phyloP scores from a whole-genome alignment of 1,140 invertebrate genomes.

The Lasioglossum baleicum region DNA sequence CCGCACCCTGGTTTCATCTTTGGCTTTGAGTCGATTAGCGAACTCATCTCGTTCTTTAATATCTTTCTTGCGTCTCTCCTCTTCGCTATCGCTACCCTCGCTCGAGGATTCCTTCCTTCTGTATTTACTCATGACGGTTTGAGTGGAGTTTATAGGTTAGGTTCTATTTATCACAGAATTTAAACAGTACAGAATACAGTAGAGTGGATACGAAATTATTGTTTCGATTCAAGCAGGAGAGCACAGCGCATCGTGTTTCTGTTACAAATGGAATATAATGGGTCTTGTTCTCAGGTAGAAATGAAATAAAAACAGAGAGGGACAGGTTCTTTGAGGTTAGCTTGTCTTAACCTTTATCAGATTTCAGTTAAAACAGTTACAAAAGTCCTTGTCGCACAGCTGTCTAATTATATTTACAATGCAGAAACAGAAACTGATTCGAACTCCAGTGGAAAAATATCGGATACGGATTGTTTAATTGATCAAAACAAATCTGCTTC shows the following conservation, averaged over 20 bases:
- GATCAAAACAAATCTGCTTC: neutral
- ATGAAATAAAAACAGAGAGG: neutral
- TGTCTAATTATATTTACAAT: too few relatives aligned
- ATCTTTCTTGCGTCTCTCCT: constrained; percentile 88
- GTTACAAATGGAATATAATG: neutral
- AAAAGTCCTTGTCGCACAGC: neutral
- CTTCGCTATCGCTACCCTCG: constrained; percentile 83
- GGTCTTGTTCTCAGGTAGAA: neutral
- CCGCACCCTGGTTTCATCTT: constrained; percentile 93
- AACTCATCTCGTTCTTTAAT: constrained; percentile 97
- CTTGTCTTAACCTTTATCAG: neutral
- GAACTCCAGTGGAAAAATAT: neutral
- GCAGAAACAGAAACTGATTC: too few relatives aligned
- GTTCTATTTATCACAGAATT: neutral
- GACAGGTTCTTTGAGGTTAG: neutral
- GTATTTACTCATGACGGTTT: constrained; percentile 76
- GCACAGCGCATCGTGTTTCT: neutral
- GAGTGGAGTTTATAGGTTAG: constrained; percentile 16
- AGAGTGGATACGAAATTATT: neutral
- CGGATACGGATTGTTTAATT: neutral
- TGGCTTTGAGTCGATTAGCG: constrained; percentile 91
- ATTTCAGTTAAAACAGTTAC: neutral
- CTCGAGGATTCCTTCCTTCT: constrained; percentile 79
- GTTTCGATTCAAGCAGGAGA: neutral
- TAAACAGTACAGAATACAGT: neutral